A percentile compares a stretch with the other conserved stretches of the same genome.
Conservation (phyloP, 2,888 invertebrate genomes). For the Dilophus febrilis region DNA sequence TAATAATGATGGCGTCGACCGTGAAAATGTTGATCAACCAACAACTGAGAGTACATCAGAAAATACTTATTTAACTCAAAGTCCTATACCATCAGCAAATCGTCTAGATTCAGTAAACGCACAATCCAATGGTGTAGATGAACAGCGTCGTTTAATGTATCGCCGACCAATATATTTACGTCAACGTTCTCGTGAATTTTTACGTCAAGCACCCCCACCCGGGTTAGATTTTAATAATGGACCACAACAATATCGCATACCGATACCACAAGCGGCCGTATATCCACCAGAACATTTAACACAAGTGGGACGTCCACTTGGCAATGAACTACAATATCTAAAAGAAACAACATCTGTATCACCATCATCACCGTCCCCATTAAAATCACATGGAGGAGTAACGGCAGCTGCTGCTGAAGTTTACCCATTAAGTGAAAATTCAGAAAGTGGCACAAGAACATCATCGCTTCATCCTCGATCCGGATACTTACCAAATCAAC, state of each 20-base stretch:
- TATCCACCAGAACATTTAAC: not conserved
- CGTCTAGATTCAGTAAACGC: constrained; percentile 15
- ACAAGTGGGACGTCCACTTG: constrained; percentile 7
- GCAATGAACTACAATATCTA: constrained; percentile 15
- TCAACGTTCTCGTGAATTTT: constrained; percentile 24
- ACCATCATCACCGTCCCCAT: not conserved
- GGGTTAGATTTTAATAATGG: constrained; percentile 28
- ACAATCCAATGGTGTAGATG: constrained; percentile 9
- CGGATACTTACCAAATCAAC: too few species aligned
- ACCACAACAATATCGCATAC: constrained; percentile 34
- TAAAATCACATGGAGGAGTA: not conserved
- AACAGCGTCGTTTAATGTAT: constrained; percentile 7
- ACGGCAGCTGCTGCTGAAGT: too few species aligned
- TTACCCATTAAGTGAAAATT: too few species aligned
- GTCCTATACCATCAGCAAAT: constrained; percentile 34
- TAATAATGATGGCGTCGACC: not conserved
- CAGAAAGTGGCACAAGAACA: too few species aligned
- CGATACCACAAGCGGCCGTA: constrained; percentile 11
- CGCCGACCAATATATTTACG: constrained; percentile 8
- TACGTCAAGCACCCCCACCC: constrained; percentile 22
- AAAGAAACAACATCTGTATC: constrained; percentile 14
- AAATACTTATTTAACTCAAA: constrained; percentile 34
- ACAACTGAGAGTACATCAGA: constrained; percentile 36
- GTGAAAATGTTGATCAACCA: constrained; percentile 26
- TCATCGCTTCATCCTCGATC: too few species aligned